Conservation (phyloP, 2,797 vertebrate species). For the Hapalemur alaotrensis region DNA sequence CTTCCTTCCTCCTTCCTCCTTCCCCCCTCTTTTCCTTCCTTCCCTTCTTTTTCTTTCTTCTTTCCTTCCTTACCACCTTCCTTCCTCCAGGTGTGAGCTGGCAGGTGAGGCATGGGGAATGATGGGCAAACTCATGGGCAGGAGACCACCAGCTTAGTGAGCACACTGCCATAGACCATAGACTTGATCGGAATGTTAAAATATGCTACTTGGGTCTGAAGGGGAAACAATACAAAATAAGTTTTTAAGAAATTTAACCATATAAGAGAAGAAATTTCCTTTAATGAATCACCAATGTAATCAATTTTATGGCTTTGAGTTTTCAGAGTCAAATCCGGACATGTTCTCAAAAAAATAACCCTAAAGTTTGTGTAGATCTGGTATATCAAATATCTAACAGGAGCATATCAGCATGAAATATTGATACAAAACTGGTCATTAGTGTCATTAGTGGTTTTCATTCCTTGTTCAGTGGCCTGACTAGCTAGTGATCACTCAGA, state of each 20-base stretch:
- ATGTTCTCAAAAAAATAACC: background rate
- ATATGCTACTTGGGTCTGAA: background rate
- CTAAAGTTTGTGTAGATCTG: background rate
- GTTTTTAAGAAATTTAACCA: background rate
- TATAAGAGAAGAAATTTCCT: background rate
- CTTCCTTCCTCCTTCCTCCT: background rate
- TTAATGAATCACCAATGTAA: background rate
- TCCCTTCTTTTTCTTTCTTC: background rate
- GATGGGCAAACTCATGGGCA: background rate
- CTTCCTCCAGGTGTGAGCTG: background rate
- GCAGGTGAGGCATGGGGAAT: background rate
- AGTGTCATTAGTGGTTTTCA: background rate
- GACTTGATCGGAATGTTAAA: background rate
- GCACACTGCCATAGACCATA: rapidly evolving
- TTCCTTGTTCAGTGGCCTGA: background rate
- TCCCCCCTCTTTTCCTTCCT: too few relatives aligned
- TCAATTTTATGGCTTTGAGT: background rate
- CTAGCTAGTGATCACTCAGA: background rate
- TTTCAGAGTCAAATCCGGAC: constrained; percentile 21
- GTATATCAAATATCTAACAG: background rate
- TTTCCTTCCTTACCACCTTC: background rate
- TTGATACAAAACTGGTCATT: background rate
- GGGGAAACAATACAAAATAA: background rate
- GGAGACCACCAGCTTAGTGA: background rate
- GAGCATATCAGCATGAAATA: background rate